Evolutionary conservation across 2,797 vertebrate genomes (phyloP), one percentile per base, ranked within the genome.

Genomic region (Carcharodon carcharias): DNA sequence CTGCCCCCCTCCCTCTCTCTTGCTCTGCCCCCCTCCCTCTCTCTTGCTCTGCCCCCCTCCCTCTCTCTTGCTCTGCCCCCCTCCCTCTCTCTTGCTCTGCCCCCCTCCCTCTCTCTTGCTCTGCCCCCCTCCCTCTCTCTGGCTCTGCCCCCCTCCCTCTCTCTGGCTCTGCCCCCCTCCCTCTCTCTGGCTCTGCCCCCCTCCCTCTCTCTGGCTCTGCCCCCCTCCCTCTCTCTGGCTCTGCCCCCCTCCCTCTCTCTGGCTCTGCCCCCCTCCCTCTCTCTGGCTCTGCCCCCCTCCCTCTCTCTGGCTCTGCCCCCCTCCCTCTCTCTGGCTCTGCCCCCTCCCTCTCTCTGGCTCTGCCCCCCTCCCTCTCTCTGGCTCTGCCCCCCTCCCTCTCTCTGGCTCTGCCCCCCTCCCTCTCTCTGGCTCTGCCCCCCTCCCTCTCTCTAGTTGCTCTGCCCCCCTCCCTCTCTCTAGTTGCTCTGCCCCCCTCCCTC

Each of bases 11-110:
- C 69, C 3, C 69, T 26, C 69, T 26, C 23, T 26, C 69, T 26
- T 1, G 45, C 45, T 50, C 21, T 23, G 18, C 4, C 31, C 31
- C 73, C 3, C 73, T 35, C 73, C 3, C 73, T 12, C 98, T 97
- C 98, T 98, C 98, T 97, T 98, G 0, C 97, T 98, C 98, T 97
- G 98, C 98, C 98, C 98, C 98, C 98, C 98, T 98, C 98, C 98
- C 98, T 97, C 98, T 98, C 98, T 98, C 98, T 98, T 97, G 45
- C 98, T 97, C 73, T 12, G 3, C 7, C 28, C 4, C 73, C 2
- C 73, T 6, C 73, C 7, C 28, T n/a, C 73, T 35, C 96, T 97
- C 97, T 50, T 50, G 0, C 45, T 1, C 97, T 97, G 97, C 96
- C 97, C 97, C 97, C 96, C 96, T 96, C 96, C 96, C 96, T 80